Evolutionary conservation across 2,113 vertebrate genomes (phyloP).

Genomic region (Plotosus lineatus): DNA sequence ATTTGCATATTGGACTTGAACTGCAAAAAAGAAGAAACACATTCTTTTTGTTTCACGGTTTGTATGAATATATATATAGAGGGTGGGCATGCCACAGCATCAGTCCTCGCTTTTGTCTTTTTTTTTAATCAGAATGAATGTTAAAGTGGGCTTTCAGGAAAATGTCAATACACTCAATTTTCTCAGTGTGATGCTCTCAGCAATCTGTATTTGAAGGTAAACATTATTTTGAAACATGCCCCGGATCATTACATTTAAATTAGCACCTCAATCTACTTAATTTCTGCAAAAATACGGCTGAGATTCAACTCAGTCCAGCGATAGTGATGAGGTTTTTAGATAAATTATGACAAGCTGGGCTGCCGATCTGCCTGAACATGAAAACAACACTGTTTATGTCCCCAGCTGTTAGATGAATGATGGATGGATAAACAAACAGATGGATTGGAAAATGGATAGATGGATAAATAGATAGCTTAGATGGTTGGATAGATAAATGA

Average conservation of each 20-base stretch:
- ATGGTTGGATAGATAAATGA: too few species aligned
- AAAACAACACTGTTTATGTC: background rate
- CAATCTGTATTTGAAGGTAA: background rate
- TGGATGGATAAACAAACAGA: background rate
- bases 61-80: background rate
- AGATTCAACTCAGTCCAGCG: background rate
- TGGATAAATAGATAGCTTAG: too few species aligned
- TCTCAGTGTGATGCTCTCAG: background rate
- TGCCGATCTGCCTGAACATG: background rate
- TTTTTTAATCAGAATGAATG: background rate
- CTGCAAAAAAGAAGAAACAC: background rate
- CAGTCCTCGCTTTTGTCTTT: background rate
- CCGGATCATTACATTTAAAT: background rate
- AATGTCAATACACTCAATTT: background rate
- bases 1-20: background rate
- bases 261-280: too few species aligned
- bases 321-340: background rate
- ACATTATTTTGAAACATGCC: background rate
- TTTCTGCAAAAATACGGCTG: background rate
- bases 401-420: background rate
- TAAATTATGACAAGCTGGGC: too few species aligned
- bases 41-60: background rate
- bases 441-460: too few species aligned
- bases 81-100: background rate
- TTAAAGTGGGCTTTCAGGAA: background rate